Evolutionary conservation across 1,140 invertebrate species (phyloP).

Genomic region (Battus philenor): DNA sequence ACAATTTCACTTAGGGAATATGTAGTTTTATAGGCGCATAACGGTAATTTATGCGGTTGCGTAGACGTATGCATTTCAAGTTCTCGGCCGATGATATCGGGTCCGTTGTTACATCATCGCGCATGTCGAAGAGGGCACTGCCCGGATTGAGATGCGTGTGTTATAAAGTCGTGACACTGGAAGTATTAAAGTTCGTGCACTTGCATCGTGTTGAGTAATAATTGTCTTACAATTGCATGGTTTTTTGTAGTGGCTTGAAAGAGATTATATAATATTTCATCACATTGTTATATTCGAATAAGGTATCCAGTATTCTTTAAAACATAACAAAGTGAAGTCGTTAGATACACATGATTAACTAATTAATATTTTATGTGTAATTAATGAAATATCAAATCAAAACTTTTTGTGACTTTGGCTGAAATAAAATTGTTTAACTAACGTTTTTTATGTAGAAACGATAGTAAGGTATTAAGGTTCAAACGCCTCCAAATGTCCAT

Average conservation of each 20-base stretch:
- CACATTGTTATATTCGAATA: no score
- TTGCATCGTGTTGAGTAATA: constrained; percentile 1
- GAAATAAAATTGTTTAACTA: no score
- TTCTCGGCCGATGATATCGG: constrained; percentile 45
- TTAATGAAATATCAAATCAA: no score
- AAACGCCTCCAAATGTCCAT: constrained; percentile 10
- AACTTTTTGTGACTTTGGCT: no score
- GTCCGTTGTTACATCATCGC: constrained; percentile 48
- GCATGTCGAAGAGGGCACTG: constrained; percentile 33
- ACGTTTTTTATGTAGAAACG: no score
- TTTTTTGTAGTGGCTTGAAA: no score
- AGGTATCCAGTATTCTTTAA: no score
- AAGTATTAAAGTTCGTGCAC: neutral
- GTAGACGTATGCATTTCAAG: constrained; percentile 46
- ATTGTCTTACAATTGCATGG: neutral
- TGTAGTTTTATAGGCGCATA: constrained; percentile 54
- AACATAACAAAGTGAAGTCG: no score
- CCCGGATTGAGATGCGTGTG: constrained; percentile 42
- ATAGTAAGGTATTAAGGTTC: no score
- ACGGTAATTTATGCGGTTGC: constrained; percentile 47
- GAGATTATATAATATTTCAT: no score
- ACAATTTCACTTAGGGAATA: constrained; percentile 21
- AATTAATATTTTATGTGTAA: no score
- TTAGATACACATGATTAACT: no score
- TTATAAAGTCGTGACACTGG: constrained; percentile 7